phyloP scores from a whole-genome alignment of 92 coral and sea anemone genomes.

The Phenganax stokvisi region DNA sequence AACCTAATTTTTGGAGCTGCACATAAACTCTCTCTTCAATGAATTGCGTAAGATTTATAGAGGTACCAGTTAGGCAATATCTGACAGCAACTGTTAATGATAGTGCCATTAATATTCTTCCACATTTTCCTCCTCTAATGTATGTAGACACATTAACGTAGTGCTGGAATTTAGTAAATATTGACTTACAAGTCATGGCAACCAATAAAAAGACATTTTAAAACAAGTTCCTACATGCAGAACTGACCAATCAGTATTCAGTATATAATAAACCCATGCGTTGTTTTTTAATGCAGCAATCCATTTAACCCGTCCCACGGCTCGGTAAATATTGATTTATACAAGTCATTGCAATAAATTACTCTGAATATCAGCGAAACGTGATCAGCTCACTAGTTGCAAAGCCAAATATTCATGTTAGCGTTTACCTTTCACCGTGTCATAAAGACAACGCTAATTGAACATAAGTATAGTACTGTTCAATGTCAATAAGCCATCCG shows the following conservation, averaged over 20 bases:
- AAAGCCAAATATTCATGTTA: conserved; percentile 11
- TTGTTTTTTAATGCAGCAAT: background rate
- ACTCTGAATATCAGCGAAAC: conserved; percentile 11
- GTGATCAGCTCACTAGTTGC: background rate
- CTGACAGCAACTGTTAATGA: background rate
- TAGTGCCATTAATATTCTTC: too few relatives aligned
- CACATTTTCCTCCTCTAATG: background rate
- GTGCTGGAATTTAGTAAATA: conserved; percentile 28
- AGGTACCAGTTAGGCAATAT: too few relatives aligned
- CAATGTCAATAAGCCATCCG: too few relatives aligned
- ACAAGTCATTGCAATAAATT: background rate
- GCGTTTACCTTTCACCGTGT: conserved; percentile 18
- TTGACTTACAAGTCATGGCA: conserved; percentile 21
- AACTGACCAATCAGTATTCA: background rate
- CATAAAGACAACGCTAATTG: background rate
- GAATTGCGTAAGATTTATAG: too few relatives aligned
- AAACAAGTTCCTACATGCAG: background rate
- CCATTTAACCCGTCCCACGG: background rate
- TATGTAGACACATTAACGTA: background rate
- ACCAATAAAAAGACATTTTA: background rate
- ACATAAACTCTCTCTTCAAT: too few relatives aligned
- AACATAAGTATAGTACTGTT: background rate
- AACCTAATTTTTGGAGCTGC: too few relatives aligned
- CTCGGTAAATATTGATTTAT: conserved; percentile 9
- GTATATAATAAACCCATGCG: background rate